Evolutionary conservation across 2,113 vertebrate genomes (phyloP).

Genomic region (Vicugna pacos): DNA sequence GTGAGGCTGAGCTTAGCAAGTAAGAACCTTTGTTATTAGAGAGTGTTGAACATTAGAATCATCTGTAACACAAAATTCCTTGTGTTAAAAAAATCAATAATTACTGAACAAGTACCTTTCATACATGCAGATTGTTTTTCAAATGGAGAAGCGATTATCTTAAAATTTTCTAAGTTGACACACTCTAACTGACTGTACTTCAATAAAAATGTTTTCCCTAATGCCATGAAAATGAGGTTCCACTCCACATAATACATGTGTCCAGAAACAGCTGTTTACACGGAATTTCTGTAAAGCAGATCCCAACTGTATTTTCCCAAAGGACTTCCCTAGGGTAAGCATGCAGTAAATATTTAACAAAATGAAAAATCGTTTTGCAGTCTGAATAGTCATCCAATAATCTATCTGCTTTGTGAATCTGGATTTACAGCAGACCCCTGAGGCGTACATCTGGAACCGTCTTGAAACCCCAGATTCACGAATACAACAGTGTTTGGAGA

Average conservation of each 20-base stretch:
- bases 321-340: constrained; percentile 9
- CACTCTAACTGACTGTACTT: too few relatives aligned
- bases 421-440: constrained; percentile 71
- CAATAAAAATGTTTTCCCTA: background rate
- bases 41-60: background rate
- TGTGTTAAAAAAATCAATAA: background rate
- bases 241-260: background rate
- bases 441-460: constrained; percentile 74
- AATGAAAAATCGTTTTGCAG: constrained; percentile 43
- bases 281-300: constrained; percentile 61
- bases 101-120: background rate
- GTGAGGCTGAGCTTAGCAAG: background rate
- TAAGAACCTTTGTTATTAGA: background rate
- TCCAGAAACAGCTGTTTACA: background rate
- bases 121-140: background rate
- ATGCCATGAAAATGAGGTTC: background rate
- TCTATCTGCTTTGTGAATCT: constrained; percentile 81
- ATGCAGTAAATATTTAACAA: constrained; percentile 66
- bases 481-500: constrained; percentile 78
- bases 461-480: constrained; percentile 70
- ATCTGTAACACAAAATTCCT: background rate
- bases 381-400: constrained; percentile 58
- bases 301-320: constrained; percentile 48
- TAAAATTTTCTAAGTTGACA: background rate
- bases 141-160: background rate